A percentile compares a stretch with the other conserved stretches of the same genome.
These are phyloP conservation scores for Plecturocebus donacophilus DNA, from an alignment of 2,113 vertebrate genomes.

Conservation along the genomic window DNA sequence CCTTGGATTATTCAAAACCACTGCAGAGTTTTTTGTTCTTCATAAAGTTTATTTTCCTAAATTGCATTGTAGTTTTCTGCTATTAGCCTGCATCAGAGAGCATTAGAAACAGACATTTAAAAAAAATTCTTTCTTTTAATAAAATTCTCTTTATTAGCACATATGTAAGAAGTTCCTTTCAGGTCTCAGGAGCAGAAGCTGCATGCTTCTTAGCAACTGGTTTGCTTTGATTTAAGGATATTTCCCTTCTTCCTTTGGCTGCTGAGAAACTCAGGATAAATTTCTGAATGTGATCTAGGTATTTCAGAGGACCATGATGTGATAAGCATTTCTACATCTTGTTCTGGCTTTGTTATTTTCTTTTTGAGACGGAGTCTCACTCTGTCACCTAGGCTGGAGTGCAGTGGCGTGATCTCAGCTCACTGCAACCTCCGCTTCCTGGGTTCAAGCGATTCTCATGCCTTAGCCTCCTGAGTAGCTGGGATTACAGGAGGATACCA, in stretches of 20 bases:
- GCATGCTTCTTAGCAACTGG: background rate
- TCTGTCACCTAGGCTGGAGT: no score
- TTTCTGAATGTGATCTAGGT: background rate
- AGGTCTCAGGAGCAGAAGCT: background rate
- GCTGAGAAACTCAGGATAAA: background rate
- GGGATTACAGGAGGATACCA: no score
- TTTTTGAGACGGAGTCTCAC: no score
- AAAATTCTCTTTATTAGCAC: background rate
- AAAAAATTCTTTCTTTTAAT: background rate
- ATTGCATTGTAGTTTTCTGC: background rate
- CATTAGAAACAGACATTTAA: background rate
- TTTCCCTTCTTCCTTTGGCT: background rate
- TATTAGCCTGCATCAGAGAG: background rate
- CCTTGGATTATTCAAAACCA: background rate
- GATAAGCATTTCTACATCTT: background rate
- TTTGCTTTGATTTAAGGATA: background rate
- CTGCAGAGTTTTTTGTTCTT: background rate
- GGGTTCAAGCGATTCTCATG: no score
- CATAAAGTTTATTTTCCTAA: background rate
- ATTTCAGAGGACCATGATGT: accelerated
- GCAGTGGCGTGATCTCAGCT: no score
- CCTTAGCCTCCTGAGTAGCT: no score
- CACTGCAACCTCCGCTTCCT: no score
- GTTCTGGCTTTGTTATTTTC: background rate
- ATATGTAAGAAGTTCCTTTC: background rate